phyloP scores from a whole-genome alignment of 2,797 vertebrate genomes.

The Hydrocynus forskahlii region DNA sequence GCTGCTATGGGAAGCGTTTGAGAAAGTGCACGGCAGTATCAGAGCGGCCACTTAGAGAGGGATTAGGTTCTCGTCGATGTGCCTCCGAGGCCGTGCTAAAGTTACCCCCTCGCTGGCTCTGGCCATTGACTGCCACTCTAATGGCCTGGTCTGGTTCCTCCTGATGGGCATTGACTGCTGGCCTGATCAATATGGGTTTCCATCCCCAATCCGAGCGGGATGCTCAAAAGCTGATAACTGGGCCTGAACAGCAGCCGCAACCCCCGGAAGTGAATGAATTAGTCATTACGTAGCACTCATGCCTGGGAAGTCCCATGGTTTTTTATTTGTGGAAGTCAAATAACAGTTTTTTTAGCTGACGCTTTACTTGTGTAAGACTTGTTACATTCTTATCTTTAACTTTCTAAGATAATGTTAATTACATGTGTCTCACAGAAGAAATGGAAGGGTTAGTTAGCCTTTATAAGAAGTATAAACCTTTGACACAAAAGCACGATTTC shows the following conservation, averaged over 20 bases:
- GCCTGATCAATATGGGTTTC: constrained; percentile 82
- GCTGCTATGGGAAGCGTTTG: constrained; percentile 58
- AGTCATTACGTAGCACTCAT: constrained; percentile 38
- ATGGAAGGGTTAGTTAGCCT: background rate
- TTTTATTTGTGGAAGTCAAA: constrained; percentile 15
- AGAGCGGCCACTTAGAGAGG: constrained; percentile 69
- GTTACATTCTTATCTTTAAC: background rate
- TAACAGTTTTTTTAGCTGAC: background rate
- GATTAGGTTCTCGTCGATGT: constrained; percentile 81
- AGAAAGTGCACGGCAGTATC: constrained; percentile 61
- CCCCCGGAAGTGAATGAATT: constrained; percentile 58
- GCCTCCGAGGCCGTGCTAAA: constrained; percentile 77
- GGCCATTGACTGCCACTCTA: constrained; percentile 83
- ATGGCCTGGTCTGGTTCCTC: constrained; percentile 83
- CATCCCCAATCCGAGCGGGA: constrained; percentile 58
- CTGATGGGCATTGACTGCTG: constrained; percentile 83
- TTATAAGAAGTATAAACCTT: background rate
- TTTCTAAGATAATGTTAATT: background rate
- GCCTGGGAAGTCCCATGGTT: background rate
- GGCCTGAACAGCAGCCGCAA: constrained; percentile 32
- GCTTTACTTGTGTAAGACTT: constrained; percentile 32
- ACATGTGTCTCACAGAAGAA: background rate
- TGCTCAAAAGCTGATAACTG: constrained; percentile 52
- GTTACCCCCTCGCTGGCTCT: constrained; percentile 82
- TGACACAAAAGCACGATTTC: background rate